A percentile compares a stretch with the other conserved stretches of the same genome.
phyloP scores from a whole-genome alignment of 2,113 vertebrate species.

The Apodemus sylvaticus region DNA sequence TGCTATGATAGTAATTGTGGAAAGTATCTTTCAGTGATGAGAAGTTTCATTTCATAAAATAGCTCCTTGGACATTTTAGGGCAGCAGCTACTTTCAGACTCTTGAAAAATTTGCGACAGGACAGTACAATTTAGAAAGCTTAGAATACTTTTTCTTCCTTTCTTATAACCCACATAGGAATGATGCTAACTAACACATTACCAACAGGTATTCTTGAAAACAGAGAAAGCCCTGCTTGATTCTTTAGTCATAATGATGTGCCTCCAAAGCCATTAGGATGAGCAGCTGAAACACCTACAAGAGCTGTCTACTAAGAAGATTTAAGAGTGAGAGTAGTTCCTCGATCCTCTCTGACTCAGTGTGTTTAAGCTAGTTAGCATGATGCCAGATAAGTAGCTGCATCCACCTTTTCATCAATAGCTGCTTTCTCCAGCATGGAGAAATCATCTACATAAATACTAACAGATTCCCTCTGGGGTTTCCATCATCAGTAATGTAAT shows the following conservation, averaged over 20 bases:
- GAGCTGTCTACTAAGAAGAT: constrained; percentile 89
- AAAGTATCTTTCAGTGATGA: neutral
- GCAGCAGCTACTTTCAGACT: neutral
- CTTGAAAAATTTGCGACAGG: neutral
- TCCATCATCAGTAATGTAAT: constrained; percentile 89
- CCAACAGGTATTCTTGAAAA: constrained; percentile 86
- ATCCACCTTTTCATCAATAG: constrained; percentile 88
- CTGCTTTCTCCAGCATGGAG: constrained; percentile 88
- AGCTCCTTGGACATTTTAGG: neutral
- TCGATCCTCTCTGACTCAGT: constrained; percentile 76
- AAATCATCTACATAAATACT: constrained; percentile 88
- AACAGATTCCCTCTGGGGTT: constrained; percentile 85
- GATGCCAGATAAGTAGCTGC: constrained; percentile 88
- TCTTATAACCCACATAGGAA: neutral
- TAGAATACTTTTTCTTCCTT: constrained; percentile 18
- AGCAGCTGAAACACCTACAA: constrained; percentile 88
- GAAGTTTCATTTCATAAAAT: constrained; percentile 43
- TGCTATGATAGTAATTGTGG: neutral
- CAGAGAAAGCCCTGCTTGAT: constrained; percentile 87
- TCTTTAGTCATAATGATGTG: constrained; percentile 87
- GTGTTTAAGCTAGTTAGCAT: constrained; percentile 87
- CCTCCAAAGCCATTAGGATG: constrained; percentile 89
- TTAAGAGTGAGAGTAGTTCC: constrained; percentile 90
- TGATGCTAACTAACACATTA: constrained; percentile 86
- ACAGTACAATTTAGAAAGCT: neutral